Conservation (phyloP, 2,113 vertebrate genomes). For the Eolophus roseicapilla region DNA sequence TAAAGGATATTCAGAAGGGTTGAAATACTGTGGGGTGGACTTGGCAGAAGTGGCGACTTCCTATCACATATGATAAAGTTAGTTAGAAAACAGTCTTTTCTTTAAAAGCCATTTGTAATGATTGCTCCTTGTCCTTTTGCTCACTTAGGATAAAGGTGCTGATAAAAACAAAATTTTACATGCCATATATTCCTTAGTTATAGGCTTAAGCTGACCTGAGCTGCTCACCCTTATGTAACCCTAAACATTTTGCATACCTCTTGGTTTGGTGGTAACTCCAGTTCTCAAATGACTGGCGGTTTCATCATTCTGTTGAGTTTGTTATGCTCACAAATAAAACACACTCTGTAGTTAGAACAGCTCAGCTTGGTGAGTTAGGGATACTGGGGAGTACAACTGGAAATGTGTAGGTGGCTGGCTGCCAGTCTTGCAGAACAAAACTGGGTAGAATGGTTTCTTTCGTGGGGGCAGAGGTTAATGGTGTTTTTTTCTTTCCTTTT, state of each 20-base stretch:
- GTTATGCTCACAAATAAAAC: neutral
- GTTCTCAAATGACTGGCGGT: neutral
- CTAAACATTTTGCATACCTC: neutral
- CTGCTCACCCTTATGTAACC: neutral
- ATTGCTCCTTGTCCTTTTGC: neutral
- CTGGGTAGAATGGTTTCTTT: neutral
- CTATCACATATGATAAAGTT: fast-evolving
- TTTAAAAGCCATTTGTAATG: neutral
- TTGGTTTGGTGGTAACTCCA: neutral
- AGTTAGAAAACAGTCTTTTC: neutral
- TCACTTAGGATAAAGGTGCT: neutral
- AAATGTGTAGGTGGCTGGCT: neutral
- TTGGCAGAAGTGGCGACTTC: neutral
- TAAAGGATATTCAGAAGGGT: neutral
- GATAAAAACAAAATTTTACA: neutral
- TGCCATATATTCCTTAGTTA: neutral
- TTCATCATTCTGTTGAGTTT: neutral
- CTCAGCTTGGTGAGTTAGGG: neutral
- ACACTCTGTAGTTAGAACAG: neutral
- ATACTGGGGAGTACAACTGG: neutral
- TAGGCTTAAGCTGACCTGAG: neutral
- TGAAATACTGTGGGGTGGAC: neutral
- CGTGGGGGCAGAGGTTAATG: neutral
- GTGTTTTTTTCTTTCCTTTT: neutral
- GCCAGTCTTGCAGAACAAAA: neutral